Evolutionary conservation across 2,888 invertebrate genomes (phyloP).

Genomic region (Stomorhina lunata): DNA sequence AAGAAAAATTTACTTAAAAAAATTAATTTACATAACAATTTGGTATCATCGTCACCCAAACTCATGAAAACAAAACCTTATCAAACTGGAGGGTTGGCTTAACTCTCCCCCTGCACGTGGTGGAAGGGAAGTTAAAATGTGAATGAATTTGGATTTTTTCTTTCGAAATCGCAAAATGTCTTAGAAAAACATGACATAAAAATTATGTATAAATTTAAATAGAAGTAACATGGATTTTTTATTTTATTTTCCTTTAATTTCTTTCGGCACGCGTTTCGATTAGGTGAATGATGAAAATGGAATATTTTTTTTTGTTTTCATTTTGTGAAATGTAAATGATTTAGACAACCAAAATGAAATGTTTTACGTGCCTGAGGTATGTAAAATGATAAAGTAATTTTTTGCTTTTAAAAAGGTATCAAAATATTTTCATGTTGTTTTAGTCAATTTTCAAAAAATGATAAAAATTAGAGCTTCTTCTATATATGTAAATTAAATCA

Average conservation of each 20-base stretch:
- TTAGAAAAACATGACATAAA: conserved; percentile 1
- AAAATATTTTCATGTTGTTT: neutral
- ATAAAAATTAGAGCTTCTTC: neutral
- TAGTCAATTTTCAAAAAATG: neutral
- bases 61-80: neutral
- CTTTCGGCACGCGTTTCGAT: conserved; percentile 40
- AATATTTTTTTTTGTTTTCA: neutral
- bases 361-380: neutral
- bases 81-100: neutral
- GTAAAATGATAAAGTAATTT: no score
- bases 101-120: neutral
- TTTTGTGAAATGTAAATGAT: neutral
- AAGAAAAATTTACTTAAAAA: conserved; percentile 12
- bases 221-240: neutral
- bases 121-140: neutral
- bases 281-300: conserved; percentile 34
- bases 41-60: conserved; percentile 26
- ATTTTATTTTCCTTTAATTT: neutral
- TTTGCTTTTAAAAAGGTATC: no score
- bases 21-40: conserved; percentile 58
- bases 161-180: neutral
- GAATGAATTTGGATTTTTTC: neutral
- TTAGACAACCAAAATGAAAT: conserved; percentile 11
- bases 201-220: neutral
- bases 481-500: neutral